Evolutionary conservation across 2,113 vertebrate species (phyloP), one percentile per base, ranked within the genome.

Genomic region (Toxotes jaculatrix): DNA sequence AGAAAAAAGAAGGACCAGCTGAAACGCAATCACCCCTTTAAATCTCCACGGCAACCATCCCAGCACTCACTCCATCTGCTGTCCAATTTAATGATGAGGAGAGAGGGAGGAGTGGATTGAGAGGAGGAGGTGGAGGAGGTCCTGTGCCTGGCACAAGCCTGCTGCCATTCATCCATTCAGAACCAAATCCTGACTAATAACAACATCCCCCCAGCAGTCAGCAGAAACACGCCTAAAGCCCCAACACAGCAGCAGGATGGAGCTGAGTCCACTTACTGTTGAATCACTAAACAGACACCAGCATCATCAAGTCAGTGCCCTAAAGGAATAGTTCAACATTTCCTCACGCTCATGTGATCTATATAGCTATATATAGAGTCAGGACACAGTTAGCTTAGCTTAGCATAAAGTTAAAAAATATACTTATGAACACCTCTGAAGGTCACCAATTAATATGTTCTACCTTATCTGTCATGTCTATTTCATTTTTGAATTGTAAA

Each of bases 1-100:
- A 3, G 10, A 47, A 45, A 83, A 77, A 59, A 21, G 23, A 27
- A 21, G 38, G 62, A 61, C 70, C 80, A 87, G 84, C 89, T 85
- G 82, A 92, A 86, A 81, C 1, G 34, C 59, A 87, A 85, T 85
- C 76, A 85, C 38, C 80, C 62, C 86, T 92, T 87, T 82, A 88
- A 88, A 88, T 93, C 92, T 90, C 90, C 89, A 89, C 57, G 47
- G 90, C 88, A 91, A 93, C 90, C 79, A 63, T n/a, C 74, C 87
- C 79, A 51, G 71, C 82, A 82, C 83, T 89, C 76, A 36, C 80
- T 92, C 90, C 93, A 94, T 94, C 94, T 95, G 94, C 93, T 92
- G 85, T 78, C 70, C 86, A 85, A 79, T 88, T 91, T 90, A 93
- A 91, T 90, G 89, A 93, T 27, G 61, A 61, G 77, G 77, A 63